Evolutionary conservation across 2,888 invertebrate species (phyloP).

Genomic region (Andrena fulva): DNA sequence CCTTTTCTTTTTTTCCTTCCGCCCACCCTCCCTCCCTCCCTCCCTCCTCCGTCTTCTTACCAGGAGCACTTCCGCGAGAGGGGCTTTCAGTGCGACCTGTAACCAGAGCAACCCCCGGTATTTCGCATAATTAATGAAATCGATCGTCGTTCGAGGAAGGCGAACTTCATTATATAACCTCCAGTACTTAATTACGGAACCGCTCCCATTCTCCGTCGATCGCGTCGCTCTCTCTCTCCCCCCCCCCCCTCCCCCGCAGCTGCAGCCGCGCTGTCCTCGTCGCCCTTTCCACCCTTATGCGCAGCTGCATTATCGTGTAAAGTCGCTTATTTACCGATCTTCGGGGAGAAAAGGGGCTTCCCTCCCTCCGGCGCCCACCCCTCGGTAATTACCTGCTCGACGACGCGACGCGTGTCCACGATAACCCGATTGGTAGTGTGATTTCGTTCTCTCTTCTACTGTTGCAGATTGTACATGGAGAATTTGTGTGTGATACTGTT

Average conservation of each 20-base stretch:
- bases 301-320: slow-evolving; percentile 24
- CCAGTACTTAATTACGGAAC: slow-evolving; percentile 59
- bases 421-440: no score
- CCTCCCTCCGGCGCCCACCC: not conserved
- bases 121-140: slow-evolving; percentile 68
- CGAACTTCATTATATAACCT: slow-evolving; percentile 62
- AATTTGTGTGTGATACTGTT: no score
- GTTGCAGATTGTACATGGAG: no score
- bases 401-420: not conserved
- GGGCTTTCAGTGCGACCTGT: slow-evolving; percentile 56
- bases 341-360: not conserved
- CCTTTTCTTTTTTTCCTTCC: not conserved
- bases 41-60: slow-evolving; percentile 26
- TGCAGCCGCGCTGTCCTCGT: not conserved
- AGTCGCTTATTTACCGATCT: slow-evolving; percentile 38
- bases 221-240: slow-evolving; percentile 16
- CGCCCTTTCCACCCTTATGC: not conserved
- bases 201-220: slow-evolving; percentile 46
- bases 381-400: slow-evolving; percentile 5
- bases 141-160: slow-evolving; percentile 61
- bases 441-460: no score
- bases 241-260: no score
- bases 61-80: slow-evolving; percentile 30
- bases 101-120: slow-evolving; percentile 52
- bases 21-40: not conserved